Evolutionary conservation across 2,113 vertebrate genomes (phyloP), one percentile per base, ranked within the genome.

Genomic region (Rousettus leschenaultii): DNA sequence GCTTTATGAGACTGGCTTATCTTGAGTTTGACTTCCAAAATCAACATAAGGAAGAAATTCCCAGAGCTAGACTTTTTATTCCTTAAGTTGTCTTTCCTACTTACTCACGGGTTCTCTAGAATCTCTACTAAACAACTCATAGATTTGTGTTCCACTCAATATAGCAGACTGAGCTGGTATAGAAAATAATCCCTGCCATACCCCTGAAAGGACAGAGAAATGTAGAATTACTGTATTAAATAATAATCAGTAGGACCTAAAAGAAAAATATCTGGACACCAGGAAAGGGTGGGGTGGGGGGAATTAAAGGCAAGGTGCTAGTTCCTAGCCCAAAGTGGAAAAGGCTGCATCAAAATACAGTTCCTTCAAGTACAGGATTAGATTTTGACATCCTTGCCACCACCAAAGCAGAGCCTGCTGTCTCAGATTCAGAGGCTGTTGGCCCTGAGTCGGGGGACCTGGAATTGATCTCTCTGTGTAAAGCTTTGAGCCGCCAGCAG

Each of bases 1-100:
- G 18, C 22, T 86, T 86, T 90, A 77, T 90, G 53, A 93, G 26
- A 75, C 45, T 65, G 59, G 43, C 3, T 93, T 33, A 77, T 82
- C 55, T 82, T 92, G 35, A 86, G 16, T 59, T 93, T 90, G 53
- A 51, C n/a, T 89, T 92, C 63, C 59, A 89, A 89, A 92, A 30
- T 82, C 61, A 74, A 71, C 30, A 65, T 71, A 74, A 73, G 61
- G n/a, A 53, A 85, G 59, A 80, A 89, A 79, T 85, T 86, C 51
- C 71, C 22, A 77, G 66, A 75, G 24, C 59, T 86, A 38, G 51
- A 35, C 10, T 21, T 21, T 65, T 38, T 65, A 51, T 51, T 80
- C 57, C 35, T 35, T 63, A 80, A 63, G 18, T 35, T 70, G 63
- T 22, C 33, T 51, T 51, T 16, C 51, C 51, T 51, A 16, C 51